Evolutionary conservation across 2,797 vertebrate species (phyloP), one percentile per base, ranked within the genome.

Genomic region (Tangara arthus): DNA sequence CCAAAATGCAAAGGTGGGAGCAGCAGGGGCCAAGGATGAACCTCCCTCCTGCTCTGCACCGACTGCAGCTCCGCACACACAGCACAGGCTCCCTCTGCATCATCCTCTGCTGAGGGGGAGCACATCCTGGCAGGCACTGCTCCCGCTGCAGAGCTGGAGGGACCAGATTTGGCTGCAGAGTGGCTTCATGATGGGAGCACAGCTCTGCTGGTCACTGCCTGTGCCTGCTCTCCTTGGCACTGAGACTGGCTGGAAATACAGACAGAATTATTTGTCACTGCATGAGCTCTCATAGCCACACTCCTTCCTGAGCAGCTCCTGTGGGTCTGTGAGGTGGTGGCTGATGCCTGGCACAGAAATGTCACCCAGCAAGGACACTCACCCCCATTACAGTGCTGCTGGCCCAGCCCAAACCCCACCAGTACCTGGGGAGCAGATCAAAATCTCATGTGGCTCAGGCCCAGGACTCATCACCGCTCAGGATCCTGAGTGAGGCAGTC

Each of bases 221-320:
- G 9, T 8, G 44, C 30, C 66, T 63, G 68, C 9, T 50, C 46
- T 61, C n/a, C 11, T 14, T 82, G 69, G 23, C 39, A 15, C 42
- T 14, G 41, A 35, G 56, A 20, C 30, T 12, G 32, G 16, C 27
- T 20, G 52, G 39, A 83, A 70, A 59, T 5, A 46, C 35, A 39
- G 59, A 15, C 17, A 16, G 47, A 22, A 8, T 35, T 64, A 18
- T 47, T 37, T 30, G 30, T 35, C 52, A 17, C 42, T 21, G 27
- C 0, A 0, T 9, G 59, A 76, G 50, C 30, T 64, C 55, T 61
- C 0, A 0, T 16, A 50, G 8, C 35, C 47, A 26, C 1, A 0
- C 22, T 60, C 42, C 42, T 61, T 41, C 52, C 78, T 59, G 59
- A 55, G 66, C 66, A 46, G 46, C 70, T 90, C 42, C 77, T 57